Percentiles rank a stretch among this genome's conserved stretches.
phyloP scores from a whole-genome alignment of 2,888 invertebrate species.

The Stenchaetothrips biformis region DNA sequence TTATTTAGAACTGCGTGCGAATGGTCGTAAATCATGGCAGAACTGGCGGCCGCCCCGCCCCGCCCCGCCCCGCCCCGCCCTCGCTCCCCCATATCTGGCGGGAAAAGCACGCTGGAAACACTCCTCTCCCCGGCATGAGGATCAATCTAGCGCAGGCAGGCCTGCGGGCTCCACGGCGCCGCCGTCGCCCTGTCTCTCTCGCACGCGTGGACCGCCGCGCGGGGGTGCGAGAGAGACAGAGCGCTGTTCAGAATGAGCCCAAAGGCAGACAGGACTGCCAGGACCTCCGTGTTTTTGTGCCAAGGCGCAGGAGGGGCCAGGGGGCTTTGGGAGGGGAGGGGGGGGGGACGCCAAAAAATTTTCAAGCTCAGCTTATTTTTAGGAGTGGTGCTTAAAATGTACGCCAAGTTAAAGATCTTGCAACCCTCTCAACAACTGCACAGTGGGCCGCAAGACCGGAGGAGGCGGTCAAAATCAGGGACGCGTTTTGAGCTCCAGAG shows the following conservation, averaged over 20 bases:
- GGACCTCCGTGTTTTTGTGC: not conserved
- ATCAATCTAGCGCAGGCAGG: conserved; percentile 16
- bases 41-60: conserved; percentile 7
- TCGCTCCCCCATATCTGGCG: not conserved
- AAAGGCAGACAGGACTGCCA: not conserved
- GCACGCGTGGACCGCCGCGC: not conserved
- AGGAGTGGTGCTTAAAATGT: too few species aligned
- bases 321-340: not conserved
- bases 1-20: conserved; percentile 22
- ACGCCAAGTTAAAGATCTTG: too few species aligned
- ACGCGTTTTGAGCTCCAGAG: too few species aligned
- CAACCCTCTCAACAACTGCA: too few species aligned
- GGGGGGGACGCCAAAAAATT: not conserved
- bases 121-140: conserved; percentile 4
- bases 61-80: not conserved
- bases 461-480: too few species aligned
- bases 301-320: not conserved
- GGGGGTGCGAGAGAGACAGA: too few species aligned
- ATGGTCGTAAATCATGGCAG: conserved; percentile 15
- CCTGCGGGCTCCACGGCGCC: not conserved
- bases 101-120: not conserved
- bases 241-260: too few species aligned
- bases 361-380: too few species aligned
- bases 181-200: not conserved
- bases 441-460: too few species aligned